Percentiles rank a stretch among this genome's conserved stretches.
Conservation (phyloP, 1,140 invertebrate genomes). For the Hyles euphorbiae region DNA sequence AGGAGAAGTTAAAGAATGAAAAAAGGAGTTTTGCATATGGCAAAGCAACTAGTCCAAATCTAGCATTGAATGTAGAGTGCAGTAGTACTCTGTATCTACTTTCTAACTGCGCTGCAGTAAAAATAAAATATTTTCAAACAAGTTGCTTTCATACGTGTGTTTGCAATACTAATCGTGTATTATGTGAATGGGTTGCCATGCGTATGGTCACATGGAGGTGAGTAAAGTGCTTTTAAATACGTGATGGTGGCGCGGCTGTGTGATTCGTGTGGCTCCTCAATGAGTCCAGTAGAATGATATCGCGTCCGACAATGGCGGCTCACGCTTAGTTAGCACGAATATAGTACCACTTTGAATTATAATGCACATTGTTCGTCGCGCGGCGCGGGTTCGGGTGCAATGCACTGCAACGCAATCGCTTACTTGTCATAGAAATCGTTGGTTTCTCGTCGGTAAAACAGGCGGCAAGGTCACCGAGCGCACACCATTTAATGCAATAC, state of each 20-base stretch:
- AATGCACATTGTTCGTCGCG: constrained; percentile 67
- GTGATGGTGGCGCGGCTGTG: constrained; percentile 7
- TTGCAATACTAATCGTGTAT: too few species aligned
- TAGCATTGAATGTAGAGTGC: too few species aligned
- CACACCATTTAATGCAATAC: constrained; percentile 14
- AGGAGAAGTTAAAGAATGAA: not conserved
- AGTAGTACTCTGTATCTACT: too few species aligned
- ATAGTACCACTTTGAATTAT: constrained; percentile 70
- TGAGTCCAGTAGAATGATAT: constrained; percentile 37
- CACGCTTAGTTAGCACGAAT: constrained; percentile 65
- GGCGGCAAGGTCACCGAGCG: constrained; percentile 45
- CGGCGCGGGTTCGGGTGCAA: constrained; percentile 57
- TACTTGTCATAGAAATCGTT: constrained; percentile 68
- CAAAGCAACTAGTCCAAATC: not conserved
- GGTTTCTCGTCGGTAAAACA: constrained; percentile 37
- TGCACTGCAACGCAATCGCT: constrained; percentile 62
- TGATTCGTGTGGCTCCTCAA: constrained; percentile 30
- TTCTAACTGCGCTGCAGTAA: not conserved
- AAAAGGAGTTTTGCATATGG: not conserved
- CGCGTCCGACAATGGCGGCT: constrained; percentile 36
- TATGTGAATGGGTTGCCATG: too few species aligned
- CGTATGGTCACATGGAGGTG: too few species aligned
- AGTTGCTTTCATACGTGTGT: not conserved
- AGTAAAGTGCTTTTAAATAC: too few species aligned
- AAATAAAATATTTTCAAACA: not conserved